phyloP scores from a whole-genome alignment of 2,797 vertebrate species.

The Schizothorax lantsangensis region DNA sequence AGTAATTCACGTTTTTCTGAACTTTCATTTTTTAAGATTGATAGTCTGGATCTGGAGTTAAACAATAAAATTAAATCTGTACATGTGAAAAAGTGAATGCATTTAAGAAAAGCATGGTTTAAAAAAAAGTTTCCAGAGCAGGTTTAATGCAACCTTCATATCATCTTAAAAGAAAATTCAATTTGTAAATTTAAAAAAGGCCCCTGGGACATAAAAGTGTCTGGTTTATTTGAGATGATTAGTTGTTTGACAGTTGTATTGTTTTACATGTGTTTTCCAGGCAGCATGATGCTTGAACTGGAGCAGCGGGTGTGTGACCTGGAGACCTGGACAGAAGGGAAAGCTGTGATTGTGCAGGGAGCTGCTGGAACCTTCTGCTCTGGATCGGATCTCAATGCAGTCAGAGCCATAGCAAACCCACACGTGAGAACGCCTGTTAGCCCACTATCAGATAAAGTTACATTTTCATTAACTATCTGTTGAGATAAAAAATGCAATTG shows the following conservation, averaged over 20 bases:
- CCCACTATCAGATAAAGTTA: neutral
- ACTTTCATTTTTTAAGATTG: neutral
- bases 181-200: too few relatives aligned
- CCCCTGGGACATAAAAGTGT: too few relatives aligned
- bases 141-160: neutral
- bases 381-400: conserved; percentile 90
- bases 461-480: neutral
- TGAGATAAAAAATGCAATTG: neutral
- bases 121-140: neutral
- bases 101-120: neutral
- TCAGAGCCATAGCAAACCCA: conserved; percentile 83
- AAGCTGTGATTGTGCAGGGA: conserved; percentile 89
- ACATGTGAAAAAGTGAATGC: neutral
- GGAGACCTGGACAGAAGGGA: conserved; percentile 91
- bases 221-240: too few relatives aligned
- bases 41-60: neutral
- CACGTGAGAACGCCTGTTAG: conserved; percentile 72
- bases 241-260: neutral
- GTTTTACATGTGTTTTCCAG: conserved; percentile 69
- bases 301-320: conserved; percentile 87
- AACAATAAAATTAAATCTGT: neutral
- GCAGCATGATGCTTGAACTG: conserved; percentile 94
- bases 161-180: neutral
- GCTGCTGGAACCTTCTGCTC: conserved; percentile 92
- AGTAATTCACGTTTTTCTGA: neutral